Conservation (phyloP, 2,113 vertebrate species). For the Lathamus discolor region DNA sequence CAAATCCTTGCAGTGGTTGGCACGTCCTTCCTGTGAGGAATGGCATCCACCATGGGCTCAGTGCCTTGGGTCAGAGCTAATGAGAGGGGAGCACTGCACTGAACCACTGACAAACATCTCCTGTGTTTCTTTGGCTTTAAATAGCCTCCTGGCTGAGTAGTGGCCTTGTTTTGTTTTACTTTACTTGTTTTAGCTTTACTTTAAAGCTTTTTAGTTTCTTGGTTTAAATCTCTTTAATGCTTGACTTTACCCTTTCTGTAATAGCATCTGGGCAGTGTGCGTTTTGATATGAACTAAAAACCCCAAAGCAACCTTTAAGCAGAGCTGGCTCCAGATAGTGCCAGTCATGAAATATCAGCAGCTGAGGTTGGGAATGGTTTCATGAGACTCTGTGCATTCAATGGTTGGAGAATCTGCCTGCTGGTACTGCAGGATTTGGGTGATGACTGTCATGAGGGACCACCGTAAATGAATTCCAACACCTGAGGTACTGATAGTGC, state of each 20-base stretch:
- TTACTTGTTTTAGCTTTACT: neutral
- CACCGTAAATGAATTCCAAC: neutral
- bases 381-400: neutral
- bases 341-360: neutral
- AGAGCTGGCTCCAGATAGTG: neutral
- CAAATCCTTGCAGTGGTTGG: neutral
- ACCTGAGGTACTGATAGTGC: neutral
- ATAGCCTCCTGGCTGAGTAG: neutral
- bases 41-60: neutral
- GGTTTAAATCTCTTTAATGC: neutral
- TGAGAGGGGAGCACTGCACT: conserved; percentile 14
- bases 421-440: neutral
- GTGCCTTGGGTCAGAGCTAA: neutral
- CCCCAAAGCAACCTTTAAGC: neutral
- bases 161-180: neutral
- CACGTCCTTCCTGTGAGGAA: neutral
- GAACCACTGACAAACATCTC: neutral
- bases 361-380: neutral
- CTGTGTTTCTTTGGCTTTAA: neutral
- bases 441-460: neutral
- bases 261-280: neutral
- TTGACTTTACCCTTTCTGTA: neutral
- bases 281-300: neutral
- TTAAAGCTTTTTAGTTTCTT: neutral
- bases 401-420: neutral